phyloP scores from a whole-genome alignment of 2,888 invertebrate species.

The Orchestes rusci region DNA sequence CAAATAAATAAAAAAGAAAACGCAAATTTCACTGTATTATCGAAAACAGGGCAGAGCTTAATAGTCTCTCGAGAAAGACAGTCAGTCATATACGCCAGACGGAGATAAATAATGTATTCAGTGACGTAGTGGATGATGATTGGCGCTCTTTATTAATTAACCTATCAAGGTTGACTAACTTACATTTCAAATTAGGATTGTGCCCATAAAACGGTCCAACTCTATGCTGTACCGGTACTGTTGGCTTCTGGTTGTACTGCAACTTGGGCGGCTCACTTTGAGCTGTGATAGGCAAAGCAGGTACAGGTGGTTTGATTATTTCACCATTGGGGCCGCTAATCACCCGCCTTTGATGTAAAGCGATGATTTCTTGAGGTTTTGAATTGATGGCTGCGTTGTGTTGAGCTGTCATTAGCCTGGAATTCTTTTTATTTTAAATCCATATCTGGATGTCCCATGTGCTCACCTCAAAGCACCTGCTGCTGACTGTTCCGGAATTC shows the following conservation, averaged over 20 bases:
- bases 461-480: conserved; percentile 56
- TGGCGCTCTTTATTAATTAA: no score
- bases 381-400: conserved; percentile 59
- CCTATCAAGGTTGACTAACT: no score
- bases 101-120: no score
- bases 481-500: conserved; percentile 48
- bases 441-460: no score
- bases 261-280: conserved; percentile 42
- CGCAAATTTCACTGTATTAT: no score
- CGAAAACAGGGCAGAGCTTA: no score
- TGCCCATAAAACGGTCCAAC: conserved; percentile 81
- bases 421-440: no score
- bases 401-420: conserved; percentile 77
- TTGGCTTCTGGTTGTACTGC: conserved; percentile 40
- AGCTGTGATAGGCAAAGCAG: conserved; percentile 40
- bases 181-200: conserved; percentile 76
- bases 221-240: conserved; percentile 47
- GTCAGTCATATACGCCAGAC: no score
- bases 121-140: no score
- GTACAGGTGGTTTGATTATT: conserved; percentile 44
- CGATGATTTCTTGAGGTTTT: conserved; percentile 48
- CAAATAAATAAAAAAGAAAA: no score
- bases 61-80: no score
- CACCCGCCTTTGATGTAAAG: conserved; percentile 48
- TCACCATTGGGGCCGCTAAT: conserved; percentile 43